Evolutionary conservation across 2,797 vertebrate species (phyloP).

Genomic region (Champsocephalus gunnari): DNA sequence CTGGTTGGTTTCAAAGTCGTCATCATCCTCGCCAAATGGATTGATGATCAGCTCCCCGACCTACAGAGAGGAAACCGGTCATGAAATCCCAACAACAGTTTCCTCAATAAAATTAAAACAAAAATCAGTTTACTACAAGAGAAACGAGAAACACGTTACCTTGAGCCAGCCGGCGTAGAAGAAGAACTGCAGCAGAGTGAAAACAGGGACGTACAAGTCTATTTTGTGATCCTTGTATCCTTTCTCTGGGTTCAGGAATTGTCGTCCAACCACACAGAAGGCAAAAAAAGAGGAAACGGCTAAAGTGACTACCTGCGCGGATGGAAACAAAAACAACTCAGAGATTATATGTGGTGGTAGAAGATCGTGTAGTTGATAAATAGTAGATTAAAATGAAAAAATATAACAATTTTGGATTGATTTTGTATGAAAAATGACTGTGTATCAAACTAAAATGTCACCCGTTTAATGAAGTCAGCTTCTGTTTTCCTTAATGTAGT

Average conservation of each 20-base stretch:
- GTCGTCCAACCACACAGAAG: slow-evolving; percentile 89
- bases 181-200: slow-evolving; percentile 94
- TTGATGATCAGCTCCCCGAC: slow-evolving; percentile 94
- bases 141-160: slow-evolving; percentile 66
- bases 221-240: slow-evolving; percentile 77
- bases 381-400: too few species aligned
- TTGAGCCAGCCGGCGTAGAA: slow-evolving; percentile 95
- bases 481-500: too few species aligned
- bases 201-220: slow-evolving; percentile 90
- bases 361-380: not conserved
- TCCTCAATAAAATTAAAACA: not conserved
- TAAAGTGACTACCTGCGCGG: slow-evolving; percentile 93
- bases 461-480: too few species aligned
- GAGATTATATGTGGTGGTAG: not conserved
- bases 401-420: too few species aligned
- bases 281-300: slow-evolving; percentile 92
- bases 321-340: not conserved
- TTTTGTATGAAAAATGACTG: too few species aligned
- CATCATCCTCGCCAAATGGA: slow-evolving; percentile 93
- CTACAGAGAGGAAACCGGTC: slow-evolving; percentile 63
- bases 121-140: not conserved
- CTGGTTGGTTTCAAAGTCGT: slow-evolving; percentile 95
- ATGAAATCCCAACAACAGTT: not conserved
- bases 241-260: slow-evolving; percentile 88
- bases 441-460: too few species aligned